A percentile compares a stretch with the other conserved stretches of the same genome.
These are phyloP conservation scores for Diabrotica virgifera DNA, from an alignment of 1,140 invertebrate species.

Conservation along the genomic window DNA sequence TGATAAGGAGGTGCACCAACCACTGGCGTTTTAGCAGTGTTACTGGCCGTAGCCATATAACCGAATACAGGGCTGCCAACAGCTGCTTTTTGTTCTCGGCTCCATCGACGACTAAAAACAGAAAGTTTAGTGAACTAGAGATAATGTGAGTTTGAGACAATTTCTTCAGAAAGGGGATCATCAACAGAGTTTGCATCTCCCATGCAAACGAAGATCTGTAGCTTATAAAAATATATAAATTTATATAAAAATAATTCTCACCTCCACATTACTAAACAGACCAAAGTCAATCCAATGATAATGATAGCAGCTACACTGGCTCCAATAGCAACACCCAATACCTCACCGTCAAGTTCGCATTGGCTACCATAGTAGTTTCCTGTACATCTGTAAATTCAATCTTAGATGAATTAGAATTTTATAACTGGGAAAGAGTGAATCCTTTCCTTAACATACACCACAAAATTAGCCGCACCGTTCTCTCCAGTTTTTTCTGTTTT, in stretches of 20 bases:
- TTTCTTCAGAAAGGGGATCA: too few relatives aligned
- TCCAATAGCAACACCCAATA: slow-evolving; percentile 84
- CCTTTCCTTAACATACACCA: too few relatives aligned
- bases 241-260: slow-evolving; percentile 45
- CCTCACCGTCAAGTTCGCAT: slow-evolving; percentile 89
- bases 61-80: slow-evolving; percentile 77
- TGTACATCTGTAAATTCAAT: slow-evolving; percentile 59
- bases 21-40: slow-evolving; percentile 65
- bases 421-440: too few relatives aligned
- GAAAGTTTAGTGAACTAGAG: background rate
- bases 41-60: slow-evolving; percentile 68
- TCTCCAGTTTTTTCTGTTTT: too few relatives aligned
- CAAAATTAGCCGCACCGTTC: too few relatives aligned
- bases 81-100: slow-evolving; percentile 77
- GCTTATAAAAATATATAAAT: slow-evolving; percentile 9
- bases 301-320: slow-evolving; percentile 83
- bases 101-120: slow-evolving; percentile 72
- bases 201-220: too few relatives aligned
- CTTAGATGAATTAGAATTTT: too few relatives aligned
- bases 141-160: too few relatives aligned
- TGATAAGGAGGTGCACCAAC: slow-evolving; percentile 63
- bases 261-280: slow-evolving; percentile 89
- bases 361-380: slow-evolving; percentile 83
- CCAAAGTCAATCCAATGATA: slow-evolving; percentile 82
- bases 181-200: too few relatives aligned